phyloP scores from a whole-genome alignment of 2,888 invertebrate species.

The Melolontha melolontha region DNA sequence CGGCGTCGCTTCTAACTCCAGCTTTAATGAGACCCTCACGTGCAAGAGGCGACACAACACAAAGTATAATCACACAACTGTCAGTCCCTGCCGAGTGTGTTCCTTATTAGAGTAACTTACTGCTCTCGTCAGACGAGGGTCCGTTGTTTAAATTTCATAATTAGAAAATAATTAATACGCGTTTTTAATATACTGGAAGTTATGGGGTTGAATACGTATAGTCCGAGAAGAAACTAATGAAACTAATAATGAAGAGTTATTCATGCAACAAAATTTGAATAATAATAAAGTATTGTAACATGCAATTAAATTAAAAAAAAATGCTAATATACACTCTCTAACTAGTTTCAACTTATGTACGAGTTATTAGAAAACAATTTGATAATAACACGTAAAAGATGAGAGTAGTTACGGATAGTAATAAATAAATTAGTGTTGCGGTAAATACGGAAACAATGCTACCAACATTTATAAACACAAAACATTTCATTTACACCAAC shows the following conservation, averaged over 20 bases:
- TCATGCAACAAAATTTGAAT: background rate
- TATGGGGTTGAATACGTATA: background rate
- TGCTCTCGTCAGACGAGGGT: slow-evolving; percentile 48
- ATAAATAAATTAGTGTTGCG: too few species aligned
- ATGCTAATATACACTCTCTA: too few species aligned
- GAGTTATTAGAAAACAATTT: too few species aligned
- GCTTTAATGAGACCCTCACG: slow-evolving; percentile 55
- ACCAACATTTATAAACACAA: too few species aligned
- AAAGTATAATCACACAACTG: slow-evolving; percentile 55
- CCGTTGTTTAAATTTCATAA: slow-evolving; percentile 50
- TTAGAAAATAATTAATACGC: slow-evolving; percentile 46
- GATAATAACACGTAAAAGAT: too few species aligned
- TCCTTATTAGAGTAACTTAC: slow-evolving; percentile 54
- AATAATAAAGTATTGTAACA: background rate
- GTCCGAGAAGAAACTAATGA: slow-evolving; percentile 5
- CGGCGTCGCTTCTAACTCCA: slow-evolving; percentile 48
- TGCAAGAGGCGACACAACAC: slow-evolving; percentile 53
- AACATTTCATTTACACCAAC: too few species aligned
- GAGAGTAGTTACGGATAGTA: too few species aligned
- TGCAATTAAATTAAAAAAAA: too few species aligned
- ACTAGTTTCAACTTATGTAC: too few species aligned
- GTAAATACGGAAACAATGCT: too few species aligned
- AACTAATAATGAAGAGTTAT: slow-evolving; percentile 7
- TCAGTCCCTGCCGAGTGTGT: slow-evolving; percentile 52
- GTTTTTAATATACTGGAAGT: slow-evolving; percentile 34